These are phyloP conservation scores for Erannis defoliaria DNA, from an alignment of 2,888 invertebrate genomes.

Conservation along the genomic window DNA sequence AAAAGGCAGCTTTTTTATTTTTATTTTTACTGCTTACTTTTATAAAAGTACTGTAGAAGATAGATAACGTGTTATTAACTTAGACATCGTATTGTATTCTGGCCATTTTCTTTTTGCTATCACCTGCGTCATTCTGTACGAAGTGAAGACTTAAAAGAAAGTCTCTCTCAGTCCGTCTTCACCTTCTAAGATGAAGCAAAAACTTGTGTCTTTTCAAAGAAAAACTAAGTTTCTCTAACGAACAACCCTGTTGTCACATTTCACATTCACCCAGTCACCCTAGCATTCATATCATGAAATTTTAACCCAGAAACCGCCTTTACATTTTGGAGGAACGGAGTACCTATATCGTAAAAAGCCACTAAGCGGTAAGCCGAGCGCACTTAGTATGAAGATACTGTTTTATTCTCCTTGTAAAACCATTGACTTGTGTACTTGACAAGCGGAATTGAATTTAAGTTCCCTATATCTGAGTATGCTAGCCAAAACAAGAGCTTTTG, in stretches of 20 bases:
- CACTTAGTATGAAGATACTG: conserved; percentile 28
- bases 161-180: too few species aligned
- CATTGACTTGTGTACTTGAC: conserved; percentile 11
- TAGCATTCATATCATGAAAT: conserved; percentile 35
- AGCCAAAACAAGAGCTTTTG: neutral
- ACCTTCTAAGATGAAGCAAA: neutral
- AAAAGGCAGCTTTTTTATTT: too few species aligned
- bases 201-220: neutral
- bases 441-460: conserved; percentile 15
- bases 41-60: too few species aligned
- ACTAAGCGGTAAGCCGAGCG: conserved; percentile 23
- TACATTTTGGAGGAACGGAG: conserved; percentile 22
- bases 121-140: too few species aligned
- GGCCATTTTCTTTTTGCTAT: too few species aligned
- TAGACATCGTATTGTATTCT: too few species aligned
- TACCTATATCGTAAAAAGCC: conserved; percentile 33
- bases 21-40: too few species aligned
- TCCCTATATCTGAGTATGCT: neutral
- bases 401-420: conserved; percentile 23
- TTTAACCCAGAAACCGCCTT: conserved; percentile 29
- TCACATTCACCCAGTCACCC: conserved; percentile 28
- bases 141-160: too few species aligned
- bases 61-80: too few species aligned
- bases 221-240: neutral
- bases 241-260: conserved; percentile 21